Evolutionary conservation across 2,888 invertebrate genomes (phyloP).

Genomic region (Nymphalis c-album): DNA sequence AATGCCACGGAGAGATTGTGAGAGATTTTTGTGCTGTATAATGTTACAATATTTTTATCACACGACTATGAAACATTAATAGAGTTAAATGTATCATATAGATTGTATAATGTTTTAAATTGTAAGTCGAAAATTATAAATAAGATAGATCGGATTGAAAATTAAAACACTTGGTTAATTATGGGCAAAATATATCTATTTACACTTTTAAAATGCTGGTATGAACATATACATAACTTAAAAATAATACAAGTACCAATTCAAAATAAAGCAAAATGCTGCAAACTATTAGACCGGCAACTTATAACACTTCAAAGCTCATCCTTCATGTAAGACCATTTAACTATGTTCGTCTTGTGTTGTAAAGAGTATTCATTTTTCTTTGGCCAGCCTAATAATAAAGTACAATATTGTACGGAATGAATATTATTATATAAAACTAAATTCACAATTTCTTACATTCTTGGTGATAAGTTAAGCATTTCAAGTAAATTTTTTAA

Average conservation of each 20-base stretch:
- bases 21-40: too few relatives aligned
- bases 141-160: background rate
- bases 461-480: constrained; percentile 24
- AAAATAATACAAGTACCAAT: constrained; percentile 69
- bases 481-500: constrained; percentile 30
- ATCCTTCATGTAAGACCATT: constrained; percentile 1
- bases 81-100: too few relatives aligned
- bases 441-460: constrained; percentile 25
- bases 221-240: constrained; percentile 71
- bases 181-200: constrained; percentile 81
- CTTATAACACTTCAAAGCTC: constrained; percentile 10
- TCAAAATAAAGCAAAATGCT: constrained; percentile 51
- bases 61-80: too few relatives aligned
- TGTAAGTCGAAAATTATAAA: background rate
- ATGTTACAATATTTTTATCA: too few relatives aligned
- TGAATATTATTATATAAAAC: constrained; percentile 30
- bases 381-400: constrained; percentile 30
- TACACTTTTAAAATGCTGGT: constrained; percentile 77
- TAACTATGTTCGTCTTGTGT: constrained; percentile 1
- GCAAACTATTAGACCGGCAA: constrained; percentile 48
- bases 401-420: constrained; percentile 49
- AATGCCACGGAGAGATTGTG: too few relatives aligned
- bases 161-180: constrained; percentile 50
- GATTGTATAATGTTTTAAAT: background rate
- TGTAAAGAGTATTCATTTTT: constrained; percentile 4